Evolutionary conservation across 2,888 invertebrate genomes (phyloP).

Genomic region (Cataglyphis altisquamis): DNA sequence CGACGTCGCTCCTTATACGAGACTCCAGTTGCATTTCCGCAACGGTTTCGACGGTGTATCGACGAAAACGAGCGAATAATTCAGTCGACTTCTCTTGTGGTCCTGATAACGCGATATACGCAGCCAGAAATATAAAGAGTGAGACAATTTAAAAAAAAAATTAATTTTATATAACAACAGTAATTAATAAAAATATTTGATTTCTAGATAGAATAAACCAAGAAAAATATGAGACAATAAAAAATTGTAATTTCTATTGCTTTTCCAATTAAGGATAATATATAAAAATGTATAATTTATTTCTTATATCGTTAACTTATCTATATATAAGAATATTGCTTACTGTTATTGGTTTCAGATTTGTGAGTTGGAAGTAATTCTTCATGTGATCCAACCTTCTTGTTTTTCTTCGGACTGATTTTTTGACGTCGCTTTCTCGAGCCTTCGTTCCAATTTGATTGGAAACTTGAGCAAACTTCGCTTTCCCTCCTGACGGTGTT

Average conservation of each 20-base stretch:
- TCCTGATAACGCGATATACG: background rate
- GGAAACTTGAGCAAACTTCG: slow-evolving; percentile 44
- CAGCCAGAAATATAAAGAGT: background rate
- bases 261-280: background rate
- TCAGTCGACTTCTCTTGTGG: slow-evolving; percentile 9
- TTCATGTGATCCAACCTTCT: slow-evolving; percentile 23
- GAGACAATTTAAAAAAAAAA: background rate
- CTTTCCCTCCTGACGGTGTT: slow-evolving; percentile 51
- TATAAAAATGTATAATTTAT: background rate
- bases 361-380: slow-evolving; percentile 37
- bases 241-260: background rate
- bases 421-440: slow-evolving; percentile 54
- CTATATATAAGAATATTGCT: background rate
- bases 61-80: slow-evolving; percentile 51
- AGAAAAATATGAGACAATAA: background rate
- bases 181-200: background rate
- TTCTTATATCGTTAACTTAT: background rate
- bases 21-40: slow-evolving; percentile 79
- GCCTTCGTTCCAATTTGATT: slow-evolving; percentile 61
- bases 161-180: too few species aligned
- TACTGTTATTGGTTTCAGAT: slow-evolving; percentile 23
- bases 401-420: slow-evolving; percentile 41
- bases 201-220: background rate
- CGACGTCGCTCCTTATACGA: slow-evolving; percentile 74
- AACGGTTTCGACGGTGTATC: slow-evolving; percentile 77